Conservation (phyloP, 2,113 vertebrate species). For the Calyptomena viridis region DNA sequence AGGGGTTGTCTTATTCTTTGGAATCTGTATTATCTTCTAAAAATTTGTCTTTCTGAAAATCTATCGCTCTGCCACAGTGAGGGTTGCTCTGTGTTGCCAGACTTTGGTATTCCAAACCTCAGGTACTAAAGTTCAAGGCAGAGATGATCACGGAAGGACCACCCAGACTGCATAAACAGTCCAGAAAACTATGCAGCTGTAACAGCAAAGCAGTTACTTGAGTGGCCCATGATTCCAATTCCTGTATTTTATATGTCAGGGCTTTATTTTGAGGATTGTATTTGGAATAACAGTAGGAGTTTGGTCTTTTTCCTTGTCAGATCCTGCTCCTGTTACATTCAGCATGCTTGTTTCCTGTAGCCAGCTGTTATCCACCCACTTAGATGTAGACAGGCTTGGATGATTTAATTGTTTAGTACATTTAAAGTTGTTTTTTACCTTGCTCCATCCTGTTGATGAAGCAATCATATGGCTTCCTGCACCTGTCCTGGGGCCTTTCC, state of each 20-base stretch:
- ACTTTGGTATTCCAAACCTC: not conserved
- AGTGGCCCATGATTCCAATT: not conserved
- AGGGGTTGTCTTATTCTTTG: not conserved
- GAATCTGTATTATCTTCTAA: not conserved
- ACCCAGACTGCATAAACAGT: not conserved
- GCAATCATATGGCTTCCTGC: not conserved
- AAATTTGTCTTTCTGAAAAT: not conserved
- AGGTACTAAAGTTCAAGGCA: not conserved
- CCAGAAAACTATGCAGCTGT: not conserved
- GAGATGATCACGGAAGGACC: not conserved
- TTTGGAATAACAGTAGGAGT: not conserved
- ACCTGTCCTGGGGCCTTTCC: not conserved
- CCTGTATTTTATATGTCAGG: not conserved
- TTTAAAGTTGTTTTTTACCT: not conserved
- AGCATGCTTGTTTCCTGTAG: not conserved
- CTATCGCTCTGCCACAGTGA: not conserved
- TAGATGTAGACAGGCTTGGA: not conserved
- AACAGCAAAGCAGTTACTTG: not conserved
- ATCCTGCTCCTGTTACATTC: not conserved
- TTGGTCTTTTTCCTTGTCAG: not conserved
- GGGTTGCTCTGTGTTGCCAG: not conserved
- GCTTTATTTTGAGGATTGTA: not conserved
- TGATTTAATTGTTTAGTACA: not conserved
- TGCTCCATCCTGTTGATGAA: not conserved
- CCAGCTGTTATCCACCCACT: not conserved